Base-by-base conservation (phyloP, 2,888 invertebrate species). In the Chalcis sispes region DNA sequence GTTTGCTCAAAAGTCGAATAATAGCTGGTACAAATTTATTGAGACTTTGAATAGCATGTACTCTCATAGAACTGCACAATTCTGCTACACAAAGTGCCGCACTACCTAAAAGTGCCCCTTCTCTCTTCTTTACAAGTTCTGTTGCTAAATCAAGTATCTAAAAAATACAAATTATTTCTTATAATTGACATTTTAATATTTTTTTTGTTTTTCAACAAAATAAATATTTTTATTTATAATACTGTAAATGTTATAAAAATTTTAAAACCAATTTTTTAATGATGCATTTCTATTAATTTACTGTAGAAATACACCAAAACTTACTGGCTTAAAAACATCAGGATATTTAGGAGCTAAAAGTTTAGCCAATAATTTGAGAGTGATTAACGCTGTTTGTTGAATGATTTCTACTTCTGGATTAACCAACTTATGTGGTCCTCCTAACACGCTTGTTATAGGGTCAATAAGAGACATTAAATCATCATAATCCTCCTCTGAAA, bases 331-430 rank as follows among this genome's bases (percentile, higher is more conserved):
- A 84, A 97, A 97, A 40, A 92, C 90, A 7, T 92, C 91, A 0
- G 94, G 93, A 80, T 94, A 90, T 25, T 92, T 90, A 0, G 90
- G 83, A 0, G 94, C 95, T 59, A 96, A 88, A 75, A 93, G 89
- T 85, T 94, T 93, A 0, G 95, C 94, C n/a, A 98, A 87, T 15
- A 97, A 88, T 87, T 98, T 97, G 56, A 98, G 87, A 0, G 95
- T 94, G 54, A 96, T 91, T 32, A 98, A 89, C 0, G 95, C 94
- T 0, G 94, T 94, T 89, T 98, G 97, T 82, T 95, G 94, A 79
- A 95, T 93, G 20, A 93, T 87, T 81, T 94, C 93, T 56, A 91
- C 84, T 82, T 95, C 95, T 76, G 91, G 92, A 42, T 87, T 87
- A 1, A 87, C 84, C n/a, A 89, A 86, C 61, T 89, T 89, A 5